phyloP scores from a whole-genome alignment of 2,888 invertebrate species.

The Lasius fuliginosus region DNA sequence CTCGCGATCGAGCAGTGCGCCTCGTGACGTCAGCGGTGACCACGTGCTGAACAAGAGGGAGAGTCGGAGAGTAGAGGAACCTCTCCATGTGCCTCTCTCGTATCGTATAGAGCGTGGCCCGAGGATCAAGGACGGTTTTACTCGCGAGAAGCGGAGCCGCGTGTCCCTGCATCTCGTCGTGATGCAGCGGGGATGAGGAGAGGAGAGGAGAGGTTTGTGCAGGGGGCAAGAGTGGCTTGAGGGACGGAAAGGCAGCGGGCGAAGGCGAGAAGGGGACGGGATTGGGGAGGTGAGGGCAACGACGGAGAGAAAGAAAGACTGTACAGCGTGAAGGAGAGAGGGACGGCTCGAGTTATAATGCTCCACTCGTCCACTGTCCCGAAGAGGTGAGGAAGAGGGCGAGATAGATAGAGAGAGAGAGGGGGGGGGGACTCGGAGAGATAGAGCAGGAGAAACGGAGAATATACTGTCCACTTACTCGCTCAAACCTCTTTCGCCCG shows the following conservation, averaged over 20 bases:
- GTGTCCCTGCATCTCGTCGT: constrained; percentile 75
- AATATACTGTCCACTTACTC: constrained; percentile 44
- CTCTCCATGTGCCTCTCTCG: constrained; percentile 73
- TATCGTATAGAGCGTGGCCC: constrained; percentile 83
- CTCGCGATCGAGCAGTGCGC: constrained; percentile 67
- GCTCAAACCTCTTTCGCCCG: constrained; percentile 32
- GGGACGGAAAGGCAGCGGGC: constrained; percentile 4
- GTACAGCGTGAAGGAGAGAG: constrained; percentile 48
- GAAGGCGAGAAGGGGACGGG: constrained; percentile 53
- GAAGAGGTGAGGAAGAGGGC: constrained; percentile 48
- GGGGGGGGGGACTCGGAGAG: constrained; percentile 14
- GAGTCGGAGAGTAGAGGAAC: constrained; percentile 73
- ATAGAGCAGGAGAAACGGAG: constrained; percentile 15
- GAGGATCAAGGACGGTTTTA: constrained; percentile 85
- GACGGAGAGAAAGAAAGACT: constrained; percentile 51
- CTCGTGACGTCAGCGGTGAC: constrained; percentile 81
- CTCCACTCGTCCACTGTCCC: constrained; percentile 80
- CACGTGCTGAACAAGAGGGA: constrained; percentile 81
- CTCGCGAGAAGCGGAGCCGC: constrained; percentile 81
- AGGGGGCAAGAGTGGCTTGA: constrained; percentile 50
- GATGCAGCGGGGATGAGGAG: constrained; percentile 61
- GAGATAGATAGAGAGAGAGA: constrained; percentile 29
- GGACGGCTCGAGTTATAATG: constrained; percentile 78
- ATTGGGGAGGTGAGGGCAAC: constrained; percentile 44
- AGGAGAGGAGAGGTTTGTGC: constrained; percentile 53